Evolutionary conservation across 2,888 invertebrate species (phyloP), one percentile per base, ranked within the genome.

Genomic region (Lasioglossum leucozonium): DNA sequence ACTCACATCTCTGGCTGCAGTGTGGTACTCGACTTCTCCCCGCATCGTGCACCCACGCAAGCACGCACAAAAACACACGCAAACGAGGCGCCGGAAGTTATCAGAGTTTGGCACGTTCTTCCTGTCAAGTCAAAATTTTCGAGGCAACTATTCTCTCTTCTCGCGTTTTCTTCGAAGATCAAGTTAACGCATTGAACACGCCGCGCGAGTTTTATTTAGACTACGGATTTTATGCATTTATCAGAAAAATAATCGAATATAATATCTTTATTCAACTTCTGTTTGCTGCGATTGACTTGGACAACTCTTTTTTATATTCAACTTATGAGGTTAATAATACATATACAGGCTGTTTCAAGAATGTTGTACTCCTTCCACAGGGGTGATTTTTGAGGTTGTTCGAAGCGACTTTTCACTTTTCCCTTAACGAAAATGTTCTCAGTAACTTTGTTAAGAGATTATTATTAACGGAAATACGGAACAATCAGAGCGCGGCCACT

Each of bases 1-100:
- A 90, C 89, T 90, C 91, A 89, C 90, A 90, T 90, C 90, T 90
- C 90, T 90, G 89, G 83, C 87, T 89, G 90, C 90, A 90, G 90
- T 86, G 90, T 90, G 90, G 90, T 90, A 90, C 90, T 90, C 58
- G 79, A 84, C 6, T 65, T 79, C 67, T 79, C 85, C 82, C 87
- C 85, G 88, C 90, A 89, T 89, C 79, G 72, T 87, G 79, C 79
- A 85, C 65, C 67, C 30, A 78, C 55, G 80, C 78, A 69, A 47
- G 65, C 65, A 77, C 55, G 72, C 72, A 72, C 73, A 72, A 34
- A n/a, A 30, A 44, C 44, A 78, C 26, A 62, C 37, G 73, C 72
- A 40, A 47, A 79, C 62, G 72, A 86, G 62, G 62, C 62, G 62
- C 62, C 65, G 65, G 30, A 30, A 37, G 18, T 37, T 18, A 22